These are phyloP conservation scores for Mareca strepera DNA, from an alignment of 2,797 vertebrate genomes.

Conservation along the genomic window DNA sequence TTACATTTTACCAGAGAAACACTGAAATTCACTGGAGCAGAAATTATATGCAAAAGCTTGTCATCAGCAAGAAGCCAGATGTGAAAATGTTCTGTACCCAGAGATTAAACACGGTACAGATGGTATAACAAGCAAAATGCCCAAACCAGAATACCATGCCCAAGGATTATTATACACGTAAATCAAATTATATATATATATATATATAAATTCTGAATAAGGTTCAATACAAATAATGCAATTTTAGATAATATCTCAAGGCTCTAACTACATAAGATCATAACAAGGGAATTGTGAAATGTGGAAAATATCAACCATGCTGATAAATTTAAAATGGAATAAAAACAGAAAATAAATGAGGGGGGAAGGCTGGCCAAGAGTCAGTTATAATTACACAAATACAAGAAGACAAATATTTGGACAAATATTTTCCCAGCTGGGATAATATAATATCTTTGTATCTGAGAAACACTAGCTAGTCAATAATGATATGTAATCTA, in stretches of 20 bases:
- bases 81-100: slow-evolving; percentile 20
- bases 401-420: neutral
- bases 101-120: slow-evolving; percentile 39
- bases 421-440: neutral
- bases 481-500: neutral
- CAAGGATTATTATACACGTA: neutral
- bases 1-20: slow-evolving; percentile 65
- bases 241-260: neutral
- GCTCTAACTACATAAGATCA: neutral
- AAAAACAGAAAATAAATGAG: neutral
- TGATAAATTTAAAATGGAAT: neutral
- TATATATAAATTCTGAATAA: neutral
- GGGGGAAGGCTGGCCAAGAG: neutral
- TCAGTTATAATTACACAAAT: neutral
- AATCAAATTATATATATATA: neutral
- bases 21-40: slow-evolving; percentile 53
- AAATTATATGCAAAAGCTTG: slow-evolving; percentile 63
- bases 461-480: neutral
- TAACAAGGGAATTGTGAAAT: neutral
- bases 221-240: neutral
- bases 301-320: neutral
- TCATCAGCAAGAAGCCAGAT: slow-evolving; percentile 60
- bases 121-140: slow-evolving; percentile 28
- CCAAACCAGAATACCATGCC: neutral
- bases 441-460: neutral